Base-by-base conservation (phyloP, 2,888 invertebrate species). In the Ormia ochracea region DNA sequence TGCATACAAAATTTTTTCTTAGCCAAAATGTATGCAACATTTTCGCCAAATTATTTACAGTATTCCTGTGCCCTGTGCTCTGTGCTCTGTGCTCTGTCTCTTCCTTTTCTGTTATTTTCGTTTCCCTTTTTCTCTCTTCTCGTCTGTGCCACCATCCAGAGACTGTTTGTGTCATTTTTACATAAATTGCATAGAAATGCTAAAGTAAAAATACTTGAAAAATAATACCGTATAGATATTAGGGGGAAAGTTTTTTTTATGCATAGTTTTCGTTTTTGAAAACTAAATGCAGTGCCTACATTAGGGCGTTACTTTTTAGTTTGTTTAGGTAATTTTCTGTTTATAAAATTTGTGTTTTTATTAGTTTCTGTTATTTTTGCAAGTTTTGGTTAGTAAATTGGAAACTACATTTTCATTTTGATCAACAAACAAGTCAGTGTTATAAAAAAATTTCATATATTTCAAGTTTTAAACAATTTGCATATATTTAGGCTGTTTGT, bases 21-120 rank as follows among this genome's bases (percentile, higher is more conserved):
- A n/a, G n/a, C n/a, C 4, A 81, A 68, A 78, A 82, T 83, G 82
- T 78, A 79, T 82, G 83, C 74, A 82, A 84, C 80, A 63, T 82
- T 81, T 82, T 75, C 73, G 45, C 72, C 81, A 82, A 83, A 82
- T 82, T 83, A 82, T 81, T 74, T 82, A 76, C 2, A 31, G 33
- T 28, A 65, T 80, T 58, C 2, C 1, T 45, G 19, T 4, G 6
- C 10, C 48, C 14, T 45, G 23, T 48, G 36, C 43, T 50, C 1
- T 45, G 19, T 4, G 6, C 10, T 63, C 14, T 45, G 23, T 48
- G 36, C 43, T 65, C 9, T 17, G 3, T 14, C 28, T 52, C 4
- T 9, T 72, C 14, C 43, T n/a, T 9, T 14, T 50, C 1, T 45
- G 19, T 4, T 4, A 5, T 63, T 10, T 45, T 23, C 41, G 36